Base-by-base conservation (phyloP, 1,140 invertebrate genomes). In the Tetramorium parvispinum region DNA sequence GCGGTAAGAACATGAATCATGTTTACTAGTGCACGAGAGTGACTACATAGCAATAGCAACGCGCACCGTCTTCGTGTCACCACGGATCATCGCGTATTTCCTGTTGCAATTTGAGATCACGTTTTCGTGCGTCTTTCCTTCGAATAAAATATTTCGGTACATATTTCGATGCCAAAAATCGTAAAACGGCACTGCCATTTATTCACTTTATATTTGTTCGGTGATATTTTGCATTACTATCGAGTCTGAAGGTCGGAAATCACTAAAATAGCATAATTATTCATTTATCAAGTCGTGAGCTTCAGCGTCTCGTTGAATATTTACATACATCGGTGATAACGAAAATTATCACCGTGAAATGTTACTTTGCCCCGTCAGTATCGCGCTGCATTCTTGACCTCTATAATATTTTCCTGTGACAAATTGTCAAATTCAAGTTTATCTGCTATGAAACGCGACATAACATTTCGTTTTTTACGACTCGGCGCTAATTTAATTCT, bases 1-100 rank as follows among this genome's bases (percentile, higher is more conserved):
- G 32, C 76, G 91, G 92, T 92, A 85, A 92, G 87, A 65, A 75
- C 21, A 18, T 53, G n/a, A 76, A 65, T 73, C 13, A 49, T 73
- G 21, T 83, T 46, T 59, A 46, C 24, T 65, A 8, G 55, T 43
- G 7, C 10, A 24, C 40, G 53, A 46, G 27, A 73, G 2, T 32
- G n/a, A 75, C 24, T 65, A 49, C 24, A 21, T 46, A 37, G 24
- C n/a, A 46, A 21, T 49, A 76, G 27, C n/a, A 76, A 21, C 24
- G 37, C 55, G 21, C 73, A 59, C 37, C 13, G 63, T 49, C 18
- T 37, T 37, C 37, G 43, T 76, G 53, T 49, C 24, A 65, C 13
- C n/a, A 46, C 37, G 3, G 21, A 61, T 77, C 75, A 46, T 43
- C 59, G 43, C 18, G 27, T 51, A 24, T 21, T 66, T 79, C 21